Base-by-base conservation (phyloP, 2,113 vertebrate species). In the Ascaphus truei region DNA sequence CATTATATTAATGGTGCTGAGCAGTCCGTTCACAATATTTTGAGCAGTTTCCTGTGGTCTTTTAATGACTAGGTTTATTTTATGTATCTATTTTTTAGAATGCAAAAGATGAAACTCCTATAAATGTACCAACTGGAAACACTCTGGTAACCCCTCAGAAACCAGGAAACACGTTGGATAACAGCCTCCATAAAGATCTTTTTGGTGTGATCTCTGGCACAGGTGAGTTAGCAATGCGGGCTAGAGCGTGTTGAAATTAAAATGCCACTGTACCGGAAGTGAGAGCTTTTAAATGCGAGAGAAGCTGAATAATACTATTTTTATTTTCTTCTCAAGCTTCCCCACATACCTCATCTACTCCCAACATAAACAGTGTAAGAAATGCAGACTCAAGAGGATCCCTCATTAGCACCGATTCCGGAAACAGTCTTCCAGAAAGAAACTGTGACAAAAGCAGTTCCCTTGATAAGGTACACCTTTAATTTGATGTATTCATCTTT, bases 141-240 rank as follows among this genome's bases (percentile, higher is more conserved):
- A 77, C 89, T 1, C 72, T 94, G 61, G 89, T 93, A 79, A 98
- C 96, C 0, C 96, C 95, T 2, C 95, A 94, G 72, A 95, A 96
- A 71, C 87, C 92, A 59, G 92, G 86, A 75, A 93, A 86, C 62
- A 84, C 91, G 0, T 47, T 94, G 76, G 97, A 98, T 77, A 91
- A 87, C 79, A 95, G 86, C 62, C 89, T 97, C 61, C 95, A 98
- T 84, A 98, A 96, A 85, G 97, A 99, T 68, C 84, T 98, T 7
- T 92, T 98, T 78, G 96, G 96, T n/a, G 97, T 89, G 68, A 99
- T 98, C 74, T 99, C 96, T 12, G 96, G 96, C 79, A 94, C 96
- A 55, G 91, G 96, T 98, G 81, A 91, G 75, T 68, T 15, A 5
- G 10, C 34, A n/a, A n/a, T n/a, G n/a, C n/a, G n/a, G n/a, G n/a